Evolutionary conservation across 1,140 invertebrate genomes (phyloP).

Genomic region (Orussus abietinus): DNA sequence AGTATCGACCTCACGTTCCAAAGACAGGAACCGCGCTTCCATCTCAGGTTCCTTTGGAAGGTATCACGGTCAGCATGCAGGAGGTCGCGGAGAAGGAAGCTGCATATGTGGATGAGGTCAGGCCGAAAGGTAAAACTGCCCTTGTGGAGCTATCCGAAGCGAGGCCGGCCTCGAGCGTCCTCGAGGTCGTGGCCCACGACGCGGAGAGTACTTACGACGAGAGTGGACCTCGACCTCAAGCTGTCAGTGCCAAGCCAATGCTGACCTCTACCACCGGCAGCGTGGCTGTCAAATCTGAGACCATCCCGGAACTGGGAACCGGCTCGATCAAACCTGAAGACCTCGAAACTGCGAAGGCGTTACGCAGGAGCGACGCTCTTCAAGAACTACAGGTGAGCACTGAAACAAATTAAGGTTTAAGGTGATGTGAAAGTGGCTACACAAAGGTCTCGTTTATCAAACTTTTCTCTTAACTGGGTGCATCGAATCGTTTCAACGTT

Average conservation of each 20-base stretch:
- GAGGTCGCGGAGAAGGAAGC: constrained; percentile 58
- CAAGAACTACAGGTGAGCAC: constrained; percentile 58
- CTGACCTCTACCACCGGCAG: constrained; percentile 52
- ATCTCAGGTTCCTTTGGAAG: constrained; percentile 51
- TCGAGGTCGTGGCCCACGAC: constrained; percentile 56
- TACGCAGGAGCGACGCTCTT: constrained; percentile 50
- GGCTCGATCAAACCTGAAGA: constrained; percentile 42
- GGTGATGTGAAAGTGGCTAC: too few relatives aligned
- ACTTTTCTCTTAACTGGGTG: too few relatives aligned
- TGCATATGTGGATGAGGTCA: constrained; percentile 42
- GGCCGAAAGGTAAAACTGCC: constrained; percentile 53
- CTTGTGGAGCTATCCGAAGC: constrained; percentile 52
- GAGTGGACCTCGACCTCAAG: constrained; percentile 35
- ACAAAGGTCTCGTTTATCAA: too few relatives aligned
- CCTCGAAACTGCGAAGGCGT: constrained; percentile 49
- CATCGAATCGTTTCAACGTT: too few relatives aligned
- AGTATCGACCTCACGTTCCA: constrained; percentile 39
- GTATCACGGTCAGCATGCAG: constrained; percentile 53
- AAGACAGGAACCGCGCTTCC: constrained; percentile 47
- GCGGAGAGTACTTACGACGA: constrained; percentile 50
- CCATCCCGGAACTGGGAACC: constrained; percentile 47
- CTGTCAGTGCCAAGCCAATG: constrained; percentile 43
- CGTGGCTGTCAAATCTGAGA: constrained; percentile 54
- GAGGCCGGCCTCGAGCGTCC: constrained; percentile 46
- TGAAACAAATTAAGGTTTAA: too few relatives aligned